These are phyloP conservation scores for Nemapogon koenigi DNA, from an alignment of 2,888 invertebrate species.

Conservation along the genomic window DNA sequence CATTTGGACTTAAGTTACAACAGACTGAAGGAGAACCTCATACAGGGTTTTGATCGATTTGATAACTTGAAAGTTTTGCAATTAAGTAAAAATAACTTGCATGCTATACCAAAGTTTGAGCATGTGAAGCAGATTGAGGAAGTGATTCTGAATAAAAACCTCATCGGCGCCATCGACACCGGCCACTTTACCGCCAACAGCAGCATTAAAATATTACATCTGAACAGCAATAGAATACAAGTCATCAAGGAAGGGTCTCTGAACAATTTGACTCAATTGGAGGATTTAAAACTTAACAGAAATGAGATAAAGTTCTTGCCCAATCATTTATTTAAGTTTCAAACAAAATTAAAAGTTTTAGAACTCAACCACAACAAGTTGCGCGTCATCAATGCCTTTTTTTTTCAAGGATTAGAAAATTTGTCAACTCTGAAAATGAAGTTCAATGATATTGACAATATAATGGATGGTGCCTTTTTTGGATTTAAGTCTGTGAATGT, in stretches of 20 bases:
- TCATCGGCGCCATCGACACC: conserved; percentile 58
- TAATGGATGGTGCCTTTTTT: conserved; percentile 91
- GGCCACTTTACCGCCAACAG: conserved; percentile 67
- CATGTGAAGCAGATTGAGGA: conserved; percentile 59
- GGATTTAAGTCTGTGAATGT: conserved; percentile 77
- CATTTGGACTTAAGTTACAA: conserved; percentile 70
- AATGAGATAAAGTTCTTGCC: conserved; percentile 75
- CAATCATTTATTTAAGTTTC: conserved; percentile 76
- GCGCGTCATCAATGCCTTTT: conserved; percentile 78
- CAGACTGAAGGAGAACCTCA: conserved; percentile 46
- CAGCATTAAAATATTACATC: conserved; percentile 41
- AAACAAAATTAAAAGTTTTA: conserved; percentile 73
- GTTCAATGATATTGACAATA: conserved; percentile 77
- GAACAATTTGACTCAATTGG: conserved; percentile 72
- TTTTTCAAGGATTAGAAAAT: conserved; percentile 78
- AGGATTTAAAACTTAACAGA: conserved; percentile 79
- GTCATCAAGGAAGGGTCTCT: conserved; percentile 75
- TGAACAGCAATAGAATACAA: conserved; percentile 72
- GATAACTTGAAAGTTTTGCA: conserved; percentile 42
- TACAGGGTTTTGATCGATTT: conserved; percentile 38
- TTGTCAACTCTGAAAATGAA: conserved; percentile 79
- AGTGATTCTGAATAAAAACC: conserved; percentile 70
- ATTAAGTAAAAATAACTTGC: conserved; percentile 64
- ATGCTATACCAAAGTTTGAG: conserved; percentile 61
- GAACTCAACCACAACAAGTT: conserved; percentile 87